Evolutionary conservation across 2,113 vertebrate genomes (phyloP), one percentile per base, ranked within the genome.

Genomic region (Tenrec ecaudatus): DNA sequence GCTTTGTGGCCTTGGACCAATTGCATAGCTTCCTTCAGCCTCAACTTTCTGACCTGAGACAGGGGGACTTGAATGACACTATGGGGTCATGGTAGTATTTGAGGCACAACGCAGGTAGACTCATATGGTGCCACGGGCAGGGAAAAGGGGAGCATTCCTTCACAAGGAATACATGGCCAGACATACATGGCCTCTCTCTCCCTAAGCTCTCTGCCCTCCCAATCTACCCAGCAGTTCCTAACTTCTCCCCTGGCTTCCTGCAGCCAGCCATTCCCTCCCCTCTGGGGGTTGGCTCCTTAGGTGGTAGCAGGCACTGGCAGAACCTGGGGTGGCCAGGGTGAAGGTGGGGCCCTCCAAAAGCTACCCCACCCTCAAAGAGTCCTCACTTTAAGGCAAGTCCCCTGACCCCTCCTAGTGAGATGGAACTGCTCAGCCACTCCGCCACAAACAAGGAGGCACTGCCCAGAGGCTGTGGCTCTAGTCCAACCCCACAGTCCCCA

Each of bases 71-170:
- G 22, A 33, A 33, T 62, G 36, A 53, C 53, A 62, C 62, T 75
- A 69, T 5, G 22, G 86, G 10, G 29, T 57, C 23, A 1, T 4
- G n/a, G 40, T 6, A 11, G 60, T 71, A 66, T 47, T 43, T 47
- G 36, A 22, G 68, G 85, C 15, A 6, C 29, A 16, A 33, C 0
- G 5, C 2, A 17, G 6, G n/a, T 7, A 38, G 14, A 62, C 60
- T 4, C 27, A 19, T 0, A 0, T 27, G 43, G 62, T 2, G 2
- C 60, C 22, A 1, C 62, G 60, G 47, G 40, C 19, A 15, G 31
- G 57, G 64, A 84, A 40, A 53, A 58, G 22, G 47, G 25, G 25
- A 60, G 2, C 43, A 47, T 47, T 47, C 43, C 43, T 47, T 47
- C 43, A 47, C 43, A n/a, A 62, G 82, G 47, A 29, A 12, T 6